A percentile compares a stretch with the other conserved stretches of the same genome.
Evolutionary conservation across 2,888 invertebrate species (phyloP).

Genomic region (Lagria hirta): DNA sequence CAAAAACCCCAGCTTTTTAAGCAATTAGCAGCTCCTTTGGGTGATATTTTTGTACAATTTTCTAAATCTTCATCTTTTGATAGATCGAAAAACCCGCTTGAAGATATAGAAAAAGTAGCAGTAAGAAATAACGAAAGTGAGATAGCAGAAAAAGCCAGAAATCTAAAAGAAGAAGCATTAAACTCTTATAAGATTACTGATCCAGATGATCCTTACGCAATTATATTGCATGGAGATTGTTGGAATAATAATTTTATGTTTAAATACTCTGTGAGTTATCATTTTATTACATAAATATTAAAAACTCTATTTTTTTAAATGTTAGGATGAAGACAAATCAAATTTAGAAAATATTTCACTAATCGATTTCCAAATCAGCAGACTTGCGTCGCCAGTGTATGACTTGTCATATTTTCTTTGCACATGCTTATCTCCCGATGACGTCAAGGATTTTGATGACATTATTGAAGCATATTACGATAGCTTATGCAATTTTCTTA

Average conservation of each 20-base stretch:
- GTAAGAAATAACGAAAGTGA: conserved; percentile 6
- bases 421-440: conserved; percentile 34
- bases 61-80: no score
- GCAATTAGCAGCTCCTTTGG: conserved; percentile 12
- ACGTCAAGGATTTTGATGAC: conserved; percentile 36
- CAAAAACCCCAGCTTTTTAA: conserved; percentile 27
- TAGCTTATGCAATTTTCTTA: conserved; percentile 33
- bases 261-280: conserved; percentile 17
- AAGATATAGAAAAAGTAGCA: conserved; percentile 3
- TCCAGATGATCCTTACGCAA: conserved; percentile 7
- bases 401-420: conserved; percentile 45
- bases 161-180: conserved; percentile 2
- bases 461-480: conserved; percentile 41
- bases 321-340: conserved; percentile 5
- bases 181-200: conserved; percentile 4
- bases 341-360: conserved; percentile 19
- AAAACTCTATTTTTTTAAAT: no score
- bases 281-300: no score
- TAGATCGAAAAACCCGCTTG: not conserved
- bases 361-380: conserved; percentile 35
- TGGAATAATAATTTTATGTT: conserved; percentile 28
- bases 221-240: conserved; percentile 25
- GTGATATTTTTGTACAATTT: conserved; percentile 15
- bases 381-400: conserved; percentile 34
- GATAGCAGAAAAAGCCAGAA: conserved; percentile 4